Evolutionary conservation across 2,888 invertebrate species (phyloP), one percentile per base, ranked within the genome.

Genomic region (Tetragonula carbonaria): DNA sequence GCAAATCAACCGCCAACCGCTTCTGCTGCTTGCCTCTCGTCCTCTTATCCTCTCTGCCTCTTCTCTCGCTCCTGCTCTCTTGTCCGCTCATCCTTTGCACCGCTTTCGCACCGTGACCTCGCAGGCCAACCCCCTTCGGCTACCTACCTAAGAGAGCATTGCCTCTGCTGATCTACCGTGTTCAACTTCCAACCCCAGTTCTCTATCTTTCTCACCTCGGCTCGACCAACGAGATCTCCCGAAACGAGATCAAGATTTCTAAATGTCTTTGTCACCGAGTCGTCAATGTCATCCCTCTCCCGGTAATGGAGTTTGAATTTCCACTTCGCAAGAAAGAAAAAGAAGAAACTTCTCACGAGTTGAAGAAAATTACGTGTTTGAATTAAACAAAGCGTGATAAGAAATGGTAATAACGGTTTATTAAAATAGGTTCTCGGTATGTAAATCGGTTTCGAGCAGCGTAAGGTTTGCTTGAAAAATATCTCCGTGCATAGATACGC

Each of bases 1-100:
- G 92, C 92, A 93, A 93, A 93, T 93, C 93, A 92, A 93, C 93
- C 91, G 86, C 91, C 92, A 90, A 90, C 88, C 87, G 86, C 78
- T 78, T 81, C 71, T 83, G 80, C 84, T 82, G 78, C 80, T 78
- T 81, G 72, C 84, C 78, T 80, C 72, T 73, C 80, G 21, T 68
- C 84, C 73, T 85, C 76, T 57, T 84, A 77, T 66, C n/a, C 74
- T 50, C 50, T 8, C 45, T 2, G 45, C 50, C 50, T 55, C 73
- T 72, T 62, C 75, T 62, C 75, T 45, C 53, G 23, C 55, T 23
- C 23, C 38, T 76, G 66, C 51, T 78, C 70, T 53, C 77, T 68
- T 59, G 79, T 73, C 77, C 74, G 74, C 71, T 85, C 79, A 63
- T 87, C 84, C 86, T 86, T 86, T 72, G 85, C 86, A 78, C 72